A percentile compares a stretch with the other conserved stretches of the same genome.
Evolutionary conservation across 2,888 invertebrate species (phyloP).

Genomic region (Steromphala cineraria): DNA sequence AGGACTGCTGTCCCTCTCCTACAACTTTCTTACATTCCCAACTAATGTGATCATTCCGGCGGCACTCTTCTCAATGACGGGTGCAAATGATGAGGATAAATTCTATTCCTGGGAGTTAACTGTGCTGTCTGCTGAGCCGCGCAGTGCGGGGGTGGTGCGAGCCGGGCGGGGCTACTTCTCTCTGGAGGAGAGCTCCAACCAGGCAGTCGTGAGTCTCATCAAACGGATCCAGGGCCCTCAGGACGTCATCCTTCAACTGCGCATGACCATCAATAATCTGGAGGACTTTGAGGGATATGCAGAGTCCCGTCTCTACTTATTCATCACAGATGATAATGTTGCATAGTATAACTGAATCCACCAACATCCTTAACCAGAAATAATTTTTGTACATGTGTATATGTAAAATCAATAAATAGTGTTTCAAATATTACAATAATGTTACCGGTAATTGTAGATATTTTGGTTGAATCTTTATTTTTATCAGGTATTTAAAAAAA

Average conservation of each 20-base stretch:
- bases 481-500: too few species aligned
- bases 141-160: slow-evolving; percentile 73
- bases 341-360: neutral
- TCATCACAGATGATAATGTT: slow-evolving; percentile 80
- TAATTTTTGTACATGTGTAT: neutral
- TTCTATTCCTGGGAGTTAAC: slow-evolving; percentile 86
- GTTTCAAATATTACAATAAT: neutral
- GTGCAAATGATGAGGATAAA: slow-evolving; percentile 84
- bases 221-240: slow-evolving; percentile 89
- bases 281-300: slow-evolving; percentile 88
- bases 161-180: slow-evolving; percentile 74
- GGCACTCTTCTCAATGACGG: slow-evolving; percentile 91
- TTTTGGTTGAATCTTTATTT: too few species aligned
- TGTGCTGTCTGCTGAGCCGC: slow-evolving; percentile 79
- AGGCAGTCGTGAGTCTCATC: slow-evolving; percentile 85
- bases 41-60: slow-evolving; percentile 78
- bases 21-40: slow-evolving; percentile 94
- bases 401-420: neutral
- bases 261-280: slow-evolving; percentile 82
- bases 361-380: neutral
- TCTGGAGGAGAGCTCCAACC: slow-evolving; percentile 69
- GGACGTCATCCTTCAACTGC: slow-evolving; percentile 90
- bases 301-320: slow-evolving; percentile 89
- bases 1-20: slow-evolving; percentile 90
- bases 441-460: neutral